Evolutionary conservation across 2,797 vertebrate species (phyloP), one percentile per base, ranked within the genome.

Genomic region (Scyliorhinus canicula): DNA sequence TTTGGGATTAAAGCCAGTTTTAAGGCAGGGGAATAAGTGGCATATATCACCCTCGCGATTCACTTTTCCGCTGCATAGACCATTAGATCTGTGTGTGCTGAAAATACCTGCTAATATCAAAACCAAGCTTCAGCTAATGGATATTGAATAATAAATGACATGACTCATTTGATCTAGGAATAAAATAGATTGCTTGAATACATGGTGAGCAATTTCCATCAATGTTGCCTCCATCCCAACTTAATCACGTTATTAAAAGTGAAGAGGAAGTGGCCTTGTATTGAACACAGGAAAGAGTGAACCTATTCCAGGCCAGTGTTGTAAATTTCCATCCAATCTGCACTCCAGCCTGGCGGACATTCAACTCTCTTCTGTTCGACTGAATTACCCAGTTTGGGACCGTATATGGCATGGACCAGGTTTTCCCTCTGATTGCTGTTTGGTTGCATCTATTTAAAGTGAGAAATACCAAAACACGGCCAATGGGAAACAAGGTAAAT

Each of bases 141-240:
- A 16, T 52, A 47, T 47, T 94, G 28, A 94, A 94, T 94, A 94
- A 94, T 94, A 94, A 71, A 94, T 94, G 67, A 94, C 26, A 50
- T 94, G 93, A 94, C 93, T 94, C 65, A 71, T 52, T 94, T 52
- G 44, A 94, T 50, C 26, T 74, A 47, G 67, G 31, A 94, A 94
- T 94, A 55, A 94, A 74, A 74, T 35, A 24, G 86, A n/a, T 60
- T 90, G 57, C 19, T 47, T 90, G 52, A 90, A 35, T 82, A 47
- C 7, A 82, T 21, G 12, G 47, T 74, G 47, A 71, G 12, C 4
- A 69, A 50, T 52, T 71, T 71, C 93, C 93, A 74, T 94, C 67
- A 94, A 35, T 74, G 65, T 47, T 35, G 6, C n/a, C 88, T 60
- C n/a, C n/a, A 7, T 52, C 47, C 47, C 47, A 31, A n/a, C 50